Evolutionary conservation across 2,113 vertebrate genomes (phyloP).

Genomic region (Thryonomys swinderianus): DNA sequence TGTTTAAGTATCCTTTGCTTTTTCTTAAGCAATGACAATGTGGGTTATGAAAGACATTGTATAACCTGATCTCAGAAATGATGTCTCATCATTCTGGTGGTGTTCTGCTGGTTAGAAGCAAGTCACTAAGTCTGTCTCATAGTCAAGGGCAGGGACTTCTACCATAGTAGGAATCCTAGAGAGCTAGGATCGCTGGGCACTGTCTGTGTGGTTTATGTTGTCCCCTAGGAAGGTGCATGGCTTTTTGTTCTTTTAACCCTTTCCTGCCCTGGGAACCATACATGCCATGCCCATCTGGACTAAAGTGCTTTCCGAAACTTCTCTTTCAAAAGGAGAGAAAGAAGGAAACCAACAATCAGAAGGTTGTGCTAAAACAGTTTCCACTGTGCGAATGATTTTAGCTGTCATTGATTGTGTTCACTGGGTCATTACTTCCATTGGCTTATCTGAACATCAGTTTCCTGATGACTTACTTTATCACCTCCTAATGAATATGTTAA

Average conservation of each 20-base stretch:
- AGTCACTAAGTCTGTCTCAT: neutral
- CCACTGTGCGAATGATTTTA: conserved; percentile 25
- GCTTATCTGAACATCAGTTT: conserved; percentile 48
- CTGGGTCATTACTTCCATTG: neutral
- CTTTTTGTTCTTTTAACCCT: neutral
- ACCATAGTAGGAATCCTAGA: neutral
- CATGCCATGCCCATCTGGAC: too few relatives aligned
- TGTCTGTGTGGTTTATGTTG: too few relatives aligned
- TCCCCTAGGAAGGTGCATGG: neutral
- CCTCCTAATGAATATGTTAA: conserved; percentile 43
- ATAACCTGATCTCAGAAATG: neutral
- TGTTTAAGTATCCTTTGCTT: neutral
- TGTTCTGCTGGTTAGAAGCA: neutral
- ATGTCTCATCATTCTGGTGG: neutral
- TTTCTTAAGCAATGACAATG: neutral
- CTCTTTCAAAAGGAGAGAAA: neutral
- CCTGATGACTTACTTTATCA: conserved; percentile 40
- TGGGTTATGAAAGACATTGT: neutral
- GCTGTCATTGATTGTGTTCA: neutral
- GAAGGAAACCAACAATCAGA: too few relatives aligned
- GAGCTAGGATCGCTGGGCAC: neutral
- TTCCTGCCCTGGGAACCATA: neutral
- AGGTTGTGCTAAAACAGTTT: conserved; percentile 38
- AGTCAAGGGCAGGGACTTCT: neutral
- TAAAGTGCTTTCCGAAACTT: neutral